Evolutionary conservation across 2,113 vertebrate genomes (phyloP).

Genomic region (Willisornis vidua): DNA sequence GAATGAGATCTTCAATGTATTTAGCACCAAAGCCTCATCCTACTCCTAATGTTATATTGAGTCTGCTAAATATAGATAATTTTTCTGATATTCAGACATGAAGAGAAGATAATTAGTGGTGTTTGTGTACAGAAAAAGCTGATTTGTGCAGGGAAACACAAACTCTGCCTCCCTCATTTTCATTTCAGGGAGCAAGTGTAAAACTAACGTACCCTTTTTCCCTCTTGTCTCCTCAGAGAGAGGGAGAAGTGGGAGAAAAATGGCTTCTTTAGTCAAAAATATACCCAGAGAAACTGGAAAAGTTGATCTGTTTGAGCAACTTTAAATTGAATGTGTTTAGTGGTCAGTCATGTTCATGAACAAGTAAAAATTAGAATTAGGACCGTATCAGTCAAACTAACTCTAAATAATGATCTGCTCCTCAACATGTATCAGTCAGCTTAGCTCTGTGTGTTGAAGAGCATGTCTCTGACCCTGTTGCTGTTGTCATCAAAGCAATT

Average conservation of each 20-base stretch:
- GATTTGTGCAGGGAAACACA: background rate
- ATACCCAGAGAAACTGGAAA: background rate
- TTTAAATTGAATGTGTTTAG: background rate
- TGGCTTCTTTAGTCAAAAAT: background rate
- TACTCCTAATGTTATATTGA: background rate
- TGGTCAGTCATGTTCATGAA: background rate
- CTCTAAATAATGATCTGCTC: background rate
- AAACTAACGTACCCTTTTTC: background rate
- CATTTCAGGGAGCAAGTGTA: background rate
- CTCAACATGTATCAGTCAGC: background rate
- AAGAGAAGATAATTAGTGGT: constrained; percentile 26
- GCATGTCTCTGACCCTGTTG: background rate
- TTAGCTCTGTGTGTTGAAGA: background rate
- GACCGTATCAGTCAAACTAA: background rate
- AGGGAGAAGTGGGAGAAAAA: background rate
- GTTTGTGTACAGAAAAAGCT: constrained; percentile 23
- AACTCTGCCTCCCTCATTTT: background rate
- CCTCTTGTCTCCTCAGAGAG: background rate
- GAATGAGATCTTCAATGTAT: background rate
- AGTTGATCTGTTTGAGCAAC: background rate
- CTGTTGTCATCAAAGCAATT: background rate
- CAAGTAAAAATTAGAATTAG: background rate
- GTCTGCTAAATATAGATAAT: constrained; percentile 38
- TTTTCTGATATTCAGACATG: constrained; percentile 38
- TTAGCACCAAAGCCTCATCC: background rate